Percentiles rank a stretch among this genome's conserved stretches.
Conservation (phyloP, 2,113 vertebrate genomes). For the Felis chaus region DNA sequence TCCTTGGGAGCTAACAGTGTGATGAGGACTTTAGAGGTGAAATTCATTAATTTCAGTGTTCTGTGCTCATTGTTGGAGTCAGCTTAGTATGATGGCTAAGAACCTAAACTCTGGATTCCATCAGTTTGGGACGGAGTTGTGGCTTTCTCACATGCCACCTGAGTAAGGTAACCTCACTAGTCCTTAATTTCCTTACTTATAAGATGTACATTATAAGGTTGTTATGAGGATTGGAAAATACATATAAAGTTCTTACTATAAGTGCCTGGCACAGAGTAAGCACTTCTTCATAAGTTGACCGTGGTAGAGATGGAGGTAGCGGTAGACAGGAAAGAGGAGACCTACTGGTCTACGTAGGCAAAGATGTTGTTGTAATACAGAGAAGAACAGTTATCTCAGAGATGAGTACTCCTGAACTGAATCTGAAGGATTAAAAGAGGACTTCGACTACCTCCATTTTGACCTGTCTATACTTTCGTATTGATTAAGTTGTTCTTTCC, state of each 20-base stretch:
- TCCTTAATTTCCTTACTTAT: slow-evolving; percentile 1
- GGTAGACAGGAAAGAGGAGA: neutral
- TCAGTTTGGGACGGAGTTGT: neutral
- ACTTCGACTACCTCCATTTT: neutral
- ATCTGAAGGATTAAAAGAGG: neutral
- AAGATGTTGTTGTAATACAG: neutral
- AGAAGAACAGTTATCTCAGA: neutral
- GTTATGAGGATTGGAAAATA: neutral
- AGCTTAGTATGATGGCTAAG: neutral
- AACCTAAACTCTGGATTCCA: neutral
- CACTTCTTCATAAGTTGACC: neutral
- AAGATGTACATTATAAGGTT: neutral
- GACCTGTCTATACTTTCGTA: neutral
- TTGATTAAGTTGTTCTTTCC: neutral
- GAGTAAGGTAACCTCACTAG: neutral
- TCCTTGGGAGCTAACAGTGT: neutral
- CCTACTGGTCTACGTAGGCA: neutral
- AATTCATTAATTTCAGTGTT: neutral
- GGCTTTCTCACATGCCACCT: neutral
- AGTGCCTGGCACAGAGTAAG: neutral
- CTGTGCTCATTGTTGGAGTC: neutral
- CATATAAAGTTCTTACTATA: neutral
- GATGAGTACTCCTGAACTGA: neutral
- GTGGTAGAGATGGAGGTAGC: neutral
- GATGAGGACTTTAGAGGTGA: neutral